Evolutionary conservation across 2,113 vertebrate species (phyloP), one percentile per base, ranked within the genome.

Genomic region (Corythaixoides concolor): DNA sequence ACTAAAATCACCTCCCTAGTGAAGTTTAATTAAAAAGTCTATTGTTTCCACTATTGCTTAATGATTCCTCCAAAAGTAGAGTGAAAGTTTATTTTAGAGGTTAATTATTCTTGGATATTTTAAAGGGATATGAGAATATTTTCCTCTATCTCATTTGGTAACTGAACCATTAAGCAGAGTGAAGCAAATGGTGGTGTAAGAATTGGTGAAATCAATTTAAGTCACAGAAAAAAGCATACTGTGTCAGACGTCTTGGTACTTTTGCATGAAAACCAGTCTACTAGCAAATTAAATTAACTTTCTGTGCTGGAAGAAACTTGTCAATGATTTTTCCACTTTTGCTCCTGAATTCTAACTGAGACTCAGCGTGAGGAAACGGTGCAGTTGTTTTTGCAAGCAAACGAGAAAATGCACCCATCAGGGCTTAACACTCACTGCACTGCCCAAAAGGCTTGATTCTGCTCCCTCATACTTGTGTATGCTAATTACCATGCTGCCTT

Each of bases 101-200:
- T 90, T 97, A 97, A 95, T 97, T 96, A 85, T 95, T 94, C 67
- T 58, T 69, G 43, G 83, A 85, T 86, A 90, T 95, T 95, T 96
- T 93, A 81, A 90, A 94, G 82, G n/a, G 49, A 50, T 95, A 56
- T 41, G 43, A 75, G 32, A 8, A 15, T 12, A 32, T 93, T 94
- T 96, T 56, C 69, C 41, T 91, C 63, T 37, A 7, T 67, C 75
- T 76, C 50, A 62, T 87, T 85, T 87, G 53, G 17, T 78, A 77
- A 49, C 76, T 81, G 94, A 96, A 81, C 70, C 85, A 72, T 89
- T 82, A 84, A 88, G 41, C n/a, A 78, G 9, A 83, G 28, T 26
- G 70, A 93, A 88, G 55, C 11, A 89, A 96, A 88, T 41, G n/a
- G 18, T 89, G 83, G 33, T 56, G 43, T 62, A 85, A 76, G 93